Evolutionary conservation across 2,113 vertebrate genomes (phyloP), one percentile per base, ranked within the genome.

Genomic region (Paradisaea rubra): DNA sequence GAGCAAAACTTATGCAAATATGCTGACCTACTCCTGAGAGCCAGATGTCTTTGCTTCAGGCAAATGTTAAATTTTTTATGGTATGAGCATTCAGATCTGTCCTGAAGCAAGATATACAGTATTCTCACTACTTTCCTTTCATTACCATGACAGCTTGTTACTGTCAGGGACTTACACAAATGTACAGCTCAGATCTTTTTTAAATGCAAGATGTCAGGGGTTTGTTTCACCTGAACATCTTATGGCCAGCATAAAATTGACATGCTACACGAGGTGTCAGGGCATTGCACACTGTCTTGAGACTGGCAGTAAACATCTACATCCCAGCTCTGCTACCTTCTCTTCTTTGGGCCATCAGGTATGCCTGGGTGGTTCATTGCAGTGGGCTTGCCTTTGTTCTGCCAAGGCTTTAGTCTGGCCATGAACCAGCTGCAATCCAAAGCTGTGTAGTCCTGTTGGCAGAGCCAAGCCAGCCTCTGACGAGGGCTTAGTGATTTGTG

Each of bases 21-120:
- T 93, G 64, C 92, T 97, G 94, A 97, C 94, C 95, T 97, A 66
- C 87, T 95, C 79, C 88, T 85, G 81, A 94, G 79, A 89, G 91
- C 91, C 95, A 97, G 95, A 95, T 96, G 93, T 91, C 88, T 91
- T 74, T 96, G 92, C 94, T 94, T 93, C 53, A 90, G 94, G 90
- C 85, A 94, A 92, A 92, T 91, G 82, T 84, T 96, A 93, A 82
- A 60, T 94, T 91, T 95, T 97, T 96, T 94, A 87, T 95, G 82
- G 80, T 95, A 50, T 86, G 87, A 97, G 50, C 63, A 1, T 92
- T 96, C 85, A 89, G 47, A 83, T 85, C 78, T 86, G 65, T 96
- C 82, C 86, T 90, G 31, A 39, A 95, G 95, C 88, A 91, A 95
- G 79, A 85, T 50, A 70, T 18, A 77, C 77, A 35, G 25, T 74